A percentile compares a stretch with the other conserved stretches of the same genome.
phyloP scores from a whole-genome alignment of 2,113 vertebrate genomes.

The Catagonus wagneri region DNA sequence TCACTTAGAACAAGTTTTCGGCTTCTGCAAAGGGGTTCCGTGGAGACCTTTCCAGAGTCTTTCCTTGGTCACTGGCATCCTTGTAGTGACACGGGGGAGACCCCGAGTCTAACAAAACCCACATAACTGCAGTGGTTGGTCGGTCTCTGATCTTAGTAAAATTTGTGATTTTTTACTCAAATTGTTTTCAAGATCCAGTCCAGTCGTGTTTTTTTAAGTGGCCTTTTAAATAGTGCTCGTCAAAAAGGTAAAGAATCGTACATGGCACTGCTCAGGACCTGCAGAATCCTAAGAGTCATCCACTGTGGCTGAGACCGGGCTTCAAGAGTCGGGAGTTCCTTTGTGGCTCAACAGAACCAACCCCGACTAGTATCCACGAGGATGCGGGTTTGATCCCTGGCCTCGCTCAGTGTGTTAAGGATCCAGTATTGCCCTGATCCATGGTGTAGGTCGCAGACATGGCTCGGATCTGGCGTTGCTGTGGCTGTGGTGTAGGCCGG shows the following conservation, averaged over 20 bases:
- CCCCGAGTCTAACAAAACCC: accelerated
- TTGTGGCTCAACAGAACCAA: too few relatives aligned
- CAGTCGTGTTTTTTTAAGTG: too few relatives aligned
- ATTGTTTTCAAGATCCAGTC: not conserved
- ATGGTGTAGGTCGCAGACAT: too few relatives aligned
- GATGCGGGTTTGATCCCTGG: too few relatives aligned
- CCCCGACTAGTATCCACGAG: too few relatives aligned
- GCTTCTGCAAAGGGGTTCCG: not conserved
- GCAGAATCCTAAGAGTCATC: accelerated
- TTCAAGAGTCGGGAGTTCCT: not conserved
- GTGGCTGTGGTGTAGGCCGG: too few relatives aligned
- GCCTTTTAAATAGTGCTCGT: not conserved
- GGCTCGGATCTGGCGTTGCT: too few relatives aligned
- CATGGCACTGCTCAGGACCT: accelerated
- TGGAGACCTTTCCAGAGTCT: not conserved
- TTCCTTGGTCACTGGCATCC: accelerated
- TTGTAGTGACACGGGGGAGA: accelerated
- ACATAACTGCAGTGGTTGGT: accelerated
- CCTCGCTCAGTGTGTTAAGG: too few relatives aligned
- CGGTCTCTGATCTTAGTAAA: not conserved
- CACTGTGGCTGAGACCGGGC: not conserved
- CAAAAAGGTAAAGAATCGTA: not conserved
- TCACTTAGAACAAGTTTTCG: accelerated
- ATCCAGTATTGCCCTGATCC: too few relatives aligned
- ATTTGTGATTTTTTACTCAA: not conserved